Evolutionary conservation across 2,888 invertebrate species (phyloP), one percentile per base, ranked within the genome.

Genomic region (Spicauda simplicius): DNA sequence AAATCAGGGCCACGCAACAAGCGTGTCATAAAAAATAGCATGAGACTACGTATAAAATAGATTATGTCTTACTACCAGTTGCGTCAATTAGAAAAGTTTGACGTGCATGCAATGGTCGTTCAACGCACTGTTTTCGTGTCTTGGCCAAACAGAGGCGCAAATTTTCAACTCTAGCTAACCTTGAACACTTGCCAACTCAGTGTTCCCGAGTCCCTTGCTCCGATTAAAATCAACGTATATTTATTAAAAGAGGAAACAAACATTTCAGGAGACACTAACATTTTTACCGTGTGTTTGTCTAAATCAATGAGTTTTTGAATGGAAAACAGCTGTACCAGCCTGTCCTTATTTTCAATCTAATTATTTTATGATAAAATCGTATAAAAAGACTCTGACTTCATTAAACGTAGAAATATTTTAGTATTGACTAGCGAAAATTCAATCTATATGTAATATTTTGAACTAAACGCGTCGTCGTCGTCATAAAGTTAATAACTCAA

Each of bases 101-200:
- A 88, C 86, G 88, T 86, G 70, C 74, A 72, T 69, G 56, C 59
- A 71, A 64, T 77, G 79, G 79, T 72, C 82, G 83, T 84, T 85
- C 79, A 84, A 83, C 81, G 85, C 79, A 82, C 82, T 77, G 77
- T 78, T 79, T 79, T 78, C 77, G 76, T 77, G 75, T 83, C 80
- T 87, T 83, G 74, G 87, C 90, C 91, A 90, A 93, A 93, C 81
- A 80, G 81, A 93, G 92, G 84, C 89, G 92, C 80, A 91, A 78
- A 91, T 84, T 91, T 90, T 84, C 86, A 84, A 74, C 78, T 76
- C 75, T 70, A 68, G 60, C 69, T 54, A 86, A 87, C 92, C 93
- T 93, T 93, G 93, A 91, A 87, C 84, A 16, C 11, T 8, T 95
- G 87, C 96, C 95, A 83, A 78, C 77, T 81, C 68, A 64, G 62